Evolutionary conservation across 2,113 vertebrate species (phyloP).

Genomic region (Pelodiscus sinensis): DNA sequence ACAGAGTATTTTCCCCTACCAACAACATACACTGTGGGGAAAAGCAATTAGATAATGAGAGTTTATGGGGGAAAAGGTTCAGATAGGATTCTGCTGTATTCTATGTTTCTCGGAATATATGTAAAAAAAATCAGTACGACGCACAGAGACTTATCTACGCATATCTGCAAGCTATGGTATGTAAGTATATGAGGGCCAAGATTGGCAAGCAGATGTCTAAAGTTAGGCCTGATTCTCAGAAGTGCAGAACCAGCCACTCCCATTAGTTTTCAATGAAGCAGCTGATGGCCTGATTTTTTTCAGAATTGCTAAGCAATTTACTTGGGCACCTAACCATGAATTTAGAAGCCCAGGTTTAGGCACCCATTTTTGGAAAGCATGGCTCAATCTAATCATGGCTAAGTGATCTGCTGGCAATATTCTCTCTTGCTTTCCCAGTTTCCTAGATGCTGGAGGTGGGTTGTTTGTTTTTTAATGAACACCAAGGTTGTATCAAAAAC

Average conservation of each 20-base stretch:
- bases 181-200: background rate
- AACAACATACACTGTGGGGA: background rate
- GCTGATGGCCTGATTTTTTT: background rate
- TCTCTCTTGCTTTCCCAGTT: background rate
- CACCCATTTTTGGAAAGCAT: background rate
- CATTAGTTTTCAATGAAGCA: background rate
- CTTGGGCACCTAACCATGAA: background rate
- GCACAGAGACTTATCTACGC: background rate
- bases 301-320: background rate
- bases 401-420: background rate
- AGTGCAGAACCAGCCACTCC: background rate
- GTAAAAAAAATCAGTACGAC: background rate
- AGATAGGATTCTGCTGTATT: background rate
- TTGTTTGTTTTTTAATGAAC: conserved; percentile 13
- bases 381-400: background rate
- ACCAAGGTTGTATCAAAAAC: conserved; percentile 10
- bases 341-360: background rate
- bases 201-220: background rate
- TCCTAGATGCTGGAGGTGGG: background rate
- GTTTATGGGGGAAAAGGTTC: background rate
- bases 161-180: background rate
- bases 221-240: background rate
- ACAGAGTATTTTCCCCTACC: background rate
- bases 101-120: background rate
- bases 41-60: background rate